Percentiles rank a stretch among this genome's conserved stretches.
These are phyloP conservation scores for Agrilus cyanescens DNA, from an alignment of 2,888 invertebrate genomes.

Conservation along the genomic window DNA sequence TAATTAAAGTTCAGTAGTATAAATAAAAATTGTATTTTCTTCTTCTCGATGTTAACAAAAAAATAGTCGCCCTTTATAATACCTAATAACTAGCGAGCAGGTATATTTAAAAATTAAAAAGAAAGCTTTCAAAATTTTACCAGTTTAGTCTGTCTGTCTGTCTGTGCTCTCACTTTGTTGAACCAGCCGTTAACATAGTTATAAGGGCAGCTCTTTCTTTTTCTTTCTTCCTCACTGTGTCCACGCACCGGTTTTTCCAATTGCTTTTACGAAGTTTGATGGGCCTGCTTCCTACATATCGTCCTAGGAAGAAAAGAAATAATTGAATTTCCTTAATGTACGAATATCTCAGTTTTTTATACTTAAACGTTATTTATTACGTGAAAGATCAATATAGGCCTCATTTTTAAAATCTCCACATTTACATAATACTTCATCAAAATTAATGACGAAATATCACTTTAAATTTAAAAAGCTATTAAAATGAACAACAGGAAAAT, in stretches of 20 bases:
- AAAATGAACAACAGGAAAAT: no score
- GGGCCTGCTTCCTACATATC: conserved; percentile 97
- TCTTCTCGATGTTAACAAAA: no score
- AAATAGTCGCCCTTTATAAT: neutral
- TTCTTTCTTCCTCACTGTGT: conserved; percentile 89
- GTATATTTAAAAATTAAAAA: neutral
- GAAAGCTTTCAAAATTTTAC: neutral
- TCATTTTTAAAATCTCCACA: no score
- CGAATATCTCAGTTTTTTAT: no score
- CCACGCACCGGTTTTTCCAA: conserved; percentile 89
- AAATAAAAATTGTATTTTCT: neutral
- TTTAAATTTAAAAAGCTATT: no score
- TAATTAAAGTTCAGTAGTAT: no score
- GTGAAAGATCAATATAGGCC: no score
- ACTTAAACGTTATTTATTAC: no score
- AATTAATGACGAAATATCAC: no score
- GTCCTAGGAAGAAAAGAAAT: conserved; percentile 50
- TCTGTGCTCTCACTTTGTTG: conserved; percentile 12
- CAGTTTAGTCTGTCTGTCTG: neutral
- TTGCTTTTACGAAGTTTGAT: conserved; percentile 94
- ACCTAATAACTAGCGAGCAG: neutral
- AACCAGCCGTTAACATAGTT: conserved; percentile 52
- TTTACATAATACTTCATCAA: no score
- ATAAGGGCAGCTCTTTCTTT: conserved; percentile 85
- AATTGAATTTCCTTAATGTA: conserved; percentile 1